Evolutionary conservation across 2,888 invertebrate genomes (phyloP).

Genomic region (Gandaritis pyraliata): DNA sequence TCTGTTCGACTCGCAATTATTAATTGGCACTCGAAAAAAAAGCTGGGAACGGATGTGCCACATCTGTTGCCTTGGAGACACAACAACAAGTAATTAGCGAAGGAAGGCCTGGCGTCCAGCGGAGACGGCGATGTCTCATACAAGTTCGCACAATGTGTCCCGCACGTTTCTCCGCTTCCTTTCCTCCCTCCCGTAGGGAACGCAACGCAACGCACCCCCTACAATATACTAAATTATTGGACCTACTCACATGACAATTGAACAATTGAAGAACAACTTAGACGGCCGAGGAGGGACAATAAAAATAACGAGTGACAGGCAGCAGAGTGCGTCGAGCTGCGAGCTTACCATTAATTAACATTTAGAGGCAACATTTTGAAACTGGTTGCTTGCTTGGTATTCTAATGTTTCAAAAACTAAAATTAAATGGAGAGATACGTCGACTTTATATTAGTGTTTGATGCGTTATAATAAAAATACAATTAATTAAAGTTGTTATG

Average conservation of each 20-base stretch:
- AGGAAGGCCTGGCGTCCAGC: slow-evolving; percentile 61
- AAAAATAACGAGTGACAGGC: slow-evolving; percentile 36
- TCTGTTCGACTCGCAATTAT: slow-evolving; percentile 39
- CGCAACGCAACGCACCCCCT: slow-evolving; percentile 41
- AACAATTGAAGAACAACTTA: slow-evolving; percentile 47
- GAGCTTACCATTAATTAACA: slow-evolving; percentile 43
- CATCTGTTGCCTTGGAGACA: slow-evolving; percentile 79
- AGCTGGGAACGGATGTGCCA: slow-evolving; percentile 76
- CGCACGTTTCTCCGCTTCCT: slow-evolving; percentile 73
- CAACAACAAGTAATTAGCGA: slow-evolving; percentile 80
- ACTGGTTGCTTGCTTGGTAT: slow-evolving; percentile 37
- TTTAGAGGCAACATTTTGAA: slow-evolving; percentile 36
- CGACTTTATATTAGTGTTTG: slow-evolving; percentile 42
- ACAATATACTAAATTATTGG: slow-evolving; percentile 49
- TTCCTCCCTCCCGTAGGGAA: slow-evolving; percentile 45
- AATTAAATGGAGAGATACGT: slow-evolving; percentile 24
- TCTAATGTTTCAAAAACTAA: slow-evolving; percentile 44
- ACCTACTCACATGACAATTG: slow-evolving; percentile 45
- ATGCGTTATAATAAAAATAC: slow-evolving; percentile 54
- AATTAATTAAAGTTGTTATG: slow-evolving; percentile 60
- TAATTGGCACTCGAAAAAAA: slow-evolving; percentile 52
- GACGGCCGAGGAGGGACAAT: slow-evolving; percentile 32
- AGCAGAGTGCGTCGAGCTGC: slow-evolving; percentile 32
- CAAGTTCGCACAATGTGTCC: slow-evolving; percentile 80
- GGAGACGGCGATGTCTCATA: slow-evolving; percentile 42